Conservation (phyloP, 1,140 invertebrate species). For the Oryctes rhinoceros region DNA sequence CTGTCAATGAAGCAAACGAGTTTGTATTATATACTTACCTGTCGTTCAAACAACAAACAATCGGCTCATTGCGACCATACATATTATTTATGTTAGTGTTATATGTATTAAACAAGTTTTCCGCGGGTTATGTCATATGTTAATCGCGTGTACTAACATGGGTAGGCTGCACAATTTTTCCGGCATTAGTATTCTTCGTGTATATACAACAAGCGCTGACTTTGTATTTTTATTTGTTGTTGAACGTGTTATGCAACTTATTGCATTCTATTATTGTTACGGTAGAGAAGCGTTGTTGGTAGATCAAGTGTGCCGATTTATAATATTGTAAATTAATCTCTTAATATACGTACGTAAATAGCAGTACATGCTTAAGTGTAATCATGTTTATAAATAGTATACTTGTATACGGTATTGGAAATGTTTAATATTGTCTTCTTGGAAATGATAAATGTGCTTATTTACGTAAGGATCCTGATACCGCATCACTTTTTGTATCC, state of each 20-base stretch:
- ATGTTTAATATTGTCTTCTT: too few species aligned
- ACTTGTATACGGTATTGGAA: too few species aligned
- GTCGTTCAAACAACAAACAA: not conserved
- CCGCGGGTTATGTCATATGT: conserved; percentile 2
- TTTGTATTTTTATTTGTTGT: conserved; percentile 1
- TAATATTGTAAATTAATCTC: conserved; percentile 9
- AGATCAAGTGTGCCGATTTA: not conserved
- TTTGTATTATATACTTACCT: not conserved
- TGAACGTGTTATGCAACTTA: not conserved
- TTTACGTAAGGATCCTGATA: conserved; percentile 4
- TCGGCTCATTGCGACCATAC: not conserved
- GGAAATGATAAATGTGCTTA: not conserved
- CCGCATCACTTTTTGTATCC: not conserved
- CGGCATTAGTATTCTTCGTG: not conserved
- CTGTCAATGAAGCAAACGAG: too few species aligned
- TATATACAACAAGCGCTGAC: not conserved
- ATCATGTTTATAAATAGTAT: too few species aligned
- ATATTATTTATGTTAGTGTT: conserved; percentile 14
- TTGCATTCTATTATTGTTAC: not conserved
- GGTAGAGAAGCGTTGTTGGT: not conserved
- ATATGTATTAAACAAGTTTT: not conserved
- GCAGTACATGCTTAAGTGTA: not conserved
- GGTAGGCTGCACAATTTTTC: not conserved
- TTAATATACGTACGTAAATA: not conserved
- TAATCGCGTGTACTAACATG: not conserved